A percentile compares a stretch with the other conserved stretches of the same genome.
Conservation (phyloP, 2,888 invertebrate species). For the Lithophane leautieri region DNA sequence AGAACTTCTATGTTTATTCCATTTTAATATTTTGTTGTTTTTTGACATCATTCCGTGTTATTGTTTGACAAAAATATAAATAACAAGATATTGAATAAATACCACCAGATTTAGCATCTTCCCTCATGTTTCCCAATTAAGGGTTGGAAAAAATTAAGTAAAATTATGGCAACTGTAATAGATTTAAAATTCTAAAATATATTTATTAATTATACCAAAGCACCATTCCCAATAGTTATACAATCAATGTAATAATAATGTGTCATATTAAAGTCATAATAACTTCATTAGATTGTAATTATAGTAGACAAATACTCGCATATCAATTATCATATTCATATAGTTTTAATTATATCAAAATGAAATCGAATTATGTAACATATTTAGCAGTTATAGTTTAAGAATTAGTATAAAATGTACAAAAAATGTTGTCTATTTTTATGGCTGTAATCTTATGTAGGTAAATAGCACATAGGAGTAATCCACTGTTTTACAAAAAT, state of each 20-base stretch:
- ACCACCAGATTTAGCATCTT: slow-evolving; percentile 19
- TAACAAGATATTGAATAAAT: slow-evolving; percentile 3
- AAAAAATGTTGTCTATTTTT: slow-evolving; percentile 75
- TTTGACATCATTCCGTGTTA: slow-evolving; percentile 45
- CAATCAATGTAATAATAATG: slow-evolving; percentile 22
- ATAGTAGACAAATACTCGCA: slow-evolving; percentile 76
- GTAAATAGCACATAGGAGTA: slow-evolving; percentile 51
- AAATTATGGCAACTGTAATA: slow-evolving; percentile 40
- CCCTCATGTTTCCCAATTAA: slow-evolving; percentile 1
- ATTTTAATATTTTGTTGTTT: slow-evolving; percentile 31
- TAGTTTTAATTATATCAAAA: slow-evolving; percentile 55
- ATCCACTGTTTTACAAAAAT: slow-evolving; percentile 23
- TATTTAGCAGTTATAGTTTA: slow-evolving; percentile 61
- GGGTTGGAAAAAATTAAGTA: slow-evolving; percentile 4
- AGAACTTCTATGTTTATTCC: slow-evolving; percentile 24
- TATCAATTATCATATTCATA: slow-evolving; percentile 72
- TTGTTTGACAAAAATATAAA: slow-evolving; percentile 20
- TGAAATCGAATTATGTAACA: slow-evolving; percentile 69
- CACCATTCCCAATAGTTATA: slow-evolving; percentile 40
- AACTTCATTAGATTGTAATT: slow-evolving; percentile 55
- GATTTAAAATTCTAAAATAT: slow-evolving; percentile 21
- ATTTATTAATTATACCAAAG: slow-evolving; percentile 45
- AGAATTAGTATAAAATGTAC: slow-evolving; percentile 63
- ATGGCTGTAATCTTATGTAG: slow-evolving; percentile 66
- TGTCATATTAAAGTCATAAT: slow-evolving; percentile 45